Percentiles rank a stretch among this genome's conserved stretches.
Conservation (phyloP, 1,140 invertebrate genomes). For the Schlechtendalia chinensis region DNA sequence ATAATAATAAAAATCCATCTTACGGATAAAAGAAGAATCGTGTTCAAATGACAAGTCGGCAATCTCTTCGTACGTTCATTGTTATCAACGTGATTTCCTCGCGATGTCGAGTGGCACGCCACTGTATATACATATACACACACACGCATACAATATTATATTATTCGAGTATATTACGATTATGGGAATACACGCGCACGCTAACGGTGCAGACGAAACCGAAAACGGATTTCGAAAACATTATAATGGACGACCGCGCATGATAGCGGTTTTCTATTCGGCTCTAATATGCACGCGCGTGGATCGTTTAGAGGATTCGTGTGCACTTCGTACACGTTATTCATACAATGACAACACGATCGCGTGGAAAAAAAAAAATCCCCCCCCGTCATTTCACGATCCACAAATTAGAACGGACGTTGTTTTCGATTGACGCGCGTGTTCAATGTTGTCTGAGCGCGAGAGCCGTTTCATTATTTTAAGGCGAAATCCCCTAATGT, state of each 20-base stretch:
- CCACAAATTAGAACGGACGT: not conserved
- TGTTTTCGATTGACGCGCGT: not conserved
- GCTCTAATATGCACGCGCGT: too few relatives aligned
- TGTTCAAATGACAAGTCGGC: conserved; percentile 35
- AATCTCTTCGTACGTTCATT: not conserved
- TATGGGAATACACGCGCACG: not conserved
- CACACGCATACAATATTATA: not conserved
- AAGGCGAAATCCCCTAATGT: too few relatives aligned
- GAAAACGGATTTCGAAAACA: too few relatives aligned
- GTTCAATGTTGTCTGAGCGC: not conserved
- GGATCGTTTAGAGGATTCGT: too few relatives aligned
- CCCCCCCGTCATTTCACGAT: conserved; percentile 20
- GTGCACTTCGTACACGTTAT: not conserved
- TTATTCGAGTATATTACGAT: not conserved
- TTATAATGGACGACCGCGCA: too few relatives aligned
- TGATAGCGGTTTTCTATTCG: not conserved
- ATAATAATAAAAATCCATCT: conserved; percentile 4
- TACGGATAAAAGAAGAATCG: conserved; percentile 24
- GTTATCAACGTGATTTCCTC: conserved; percentile 13
- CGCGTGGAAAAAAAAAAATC: too few relatives aligned
- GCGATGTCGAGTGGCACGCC: conserved; percentile 28
- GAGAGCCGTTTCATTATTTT: too few relatives aligned
- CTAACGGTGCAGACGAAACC: too few relatives aligned
- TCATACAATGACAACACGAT: not conserved
- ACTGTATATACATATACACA: too few relatives aligned